Evolutionary conservation across 1,140 invertebrate species (phyloP).

Genomic region (Portunus trituberculatus): DNA sequence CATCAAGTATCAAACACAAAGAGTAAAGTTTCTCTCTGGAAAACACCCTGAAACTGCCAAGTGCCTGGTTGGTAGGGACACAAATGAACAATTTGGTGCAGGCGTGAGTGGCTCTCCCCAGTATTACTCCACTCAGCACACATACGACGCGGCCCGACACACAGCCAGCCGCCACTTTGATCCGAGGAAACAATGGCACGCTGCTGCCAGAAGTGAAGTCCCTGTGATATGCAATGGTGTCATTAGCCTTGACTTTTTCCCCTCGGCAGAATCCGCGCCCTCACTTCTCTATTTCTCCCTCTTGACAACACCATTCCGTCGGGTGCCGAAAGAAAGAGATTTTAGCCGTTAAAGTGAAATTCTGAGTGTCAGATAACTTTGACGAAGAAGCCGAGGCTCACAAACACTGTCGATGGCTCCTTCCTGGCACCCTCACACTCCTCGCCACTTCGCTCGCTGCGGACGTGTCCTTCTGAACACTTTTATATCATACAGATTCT

Average conservation of each 20-base stretch:
- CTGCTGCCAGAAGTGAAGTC: neutral
- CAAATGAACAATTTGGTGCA: slow-evolving; percentile 53
- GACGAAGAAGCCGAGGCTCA: slow-evolving; percentile 66
- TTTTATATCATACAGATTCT: neutral
- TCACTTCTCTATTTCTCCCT: neutral
- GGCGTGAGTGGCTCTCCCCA: slow-evolving; percentile 35
- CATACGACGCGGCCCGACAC: slow-evolving; percentile 37
- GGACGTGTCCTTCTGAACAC: neutral
- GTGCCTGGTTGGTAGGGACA: no score
- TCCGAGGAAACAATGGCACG: slow-evolving; percentile 28
- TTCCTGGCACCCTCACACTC: neutral
- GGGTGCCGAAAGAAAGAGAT: slow-evolving; percentile 51
- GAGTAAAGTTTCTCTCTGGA: neutral
- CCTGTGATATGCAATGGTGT: neutral
- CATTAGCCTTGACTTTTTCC: neutral
- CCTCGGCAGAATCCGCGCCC: neutral
- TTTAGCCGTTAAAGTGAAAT: slow-evolving; percentile 66
- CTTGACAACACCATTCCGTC: neutral
- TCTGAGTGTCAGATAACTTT: slow-evolving; percentile 60
- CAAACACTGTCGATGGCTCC: slow-evolving; percentile 57
- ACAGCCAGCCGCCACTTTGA: slow-evolving; percentile 48
- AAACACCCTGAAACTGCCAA: no score
- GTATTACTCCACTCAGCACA: slow-evolving; percentile 63
- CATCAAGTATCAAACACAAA: no score
- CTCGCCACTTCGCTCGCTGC: slow-evolving; percentile 15